These are phyloP conservation scores for Cheumatopsyche charites DNA, from an alignment of 1,140 invertebrate genomes.

Conservation along the genomic window DNA sequence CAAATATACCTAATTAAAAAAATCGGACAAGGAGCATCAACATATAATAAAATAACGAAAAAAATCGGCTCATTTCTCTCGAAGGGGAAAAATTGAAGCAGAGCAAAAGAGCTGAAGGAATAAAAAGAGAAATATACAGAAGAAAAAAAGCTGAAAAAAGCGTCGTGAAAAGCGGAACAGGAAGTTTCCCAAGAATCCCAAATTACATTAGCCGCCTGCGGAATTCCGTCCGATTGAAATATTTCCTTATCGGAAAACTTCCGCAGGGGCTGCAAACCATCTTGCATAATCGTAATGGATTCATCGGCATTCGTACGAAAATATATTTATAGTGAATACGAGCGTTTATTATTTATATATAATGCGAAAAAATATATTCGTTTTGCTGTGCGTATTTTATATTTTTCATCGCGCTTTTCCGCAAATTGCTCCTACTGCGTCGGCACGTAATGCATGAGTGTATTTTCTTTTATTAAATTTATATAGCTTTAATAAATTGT, in stretches of 20 bases:
- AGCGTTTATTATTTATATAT: too few species aligned
- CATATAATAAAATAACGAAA: background rate
- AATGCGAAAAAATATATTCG: too few species aligned
- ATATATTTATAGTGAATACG: too few species aligned
- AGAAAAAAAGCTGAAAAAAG: background rate
- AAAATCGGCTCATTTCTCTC: conserved; percentile 12
- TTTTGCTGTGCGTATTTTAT: too few species aligned
- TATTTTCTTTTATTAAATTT: too few species aligned
- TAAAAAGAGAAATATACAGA: background rate
- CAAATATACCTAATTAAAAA: conserved; percentile 13
- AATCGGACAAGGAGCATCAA: background rate
- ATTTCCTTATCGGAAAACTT: conserved; percentile 34
- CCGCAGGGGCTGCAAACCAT: conserved; percentile 30
- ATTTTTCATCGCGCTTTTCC: too few species aligned
- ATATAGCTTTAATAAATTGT: too few species aligned
- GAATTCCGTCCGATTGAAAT: conserved; percentile 38
- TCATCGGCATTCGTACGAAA: conserved; percentile 3
- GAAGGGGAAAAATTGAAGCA: background rate
- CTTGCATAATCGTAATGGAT: conserved; percentile 28
- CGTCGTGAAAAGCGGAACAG: conserved; percentile 21
- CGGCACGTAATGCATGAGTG: too few species aligned
- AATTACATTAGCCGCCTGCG: conserved; percentile 36
- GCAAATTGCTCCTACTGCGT: too few species aligned
- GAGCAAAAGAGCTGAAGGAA: conserved; percentile 7
- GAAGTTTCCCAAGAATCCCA: conserved; percentile 37